Percentiles rank a stretch among this genome's conserved stretches.
Evolutionary conservation across 2,113 vertebrate species (phyloP).

Genomic region (Arothron firmamentum): DNA sequence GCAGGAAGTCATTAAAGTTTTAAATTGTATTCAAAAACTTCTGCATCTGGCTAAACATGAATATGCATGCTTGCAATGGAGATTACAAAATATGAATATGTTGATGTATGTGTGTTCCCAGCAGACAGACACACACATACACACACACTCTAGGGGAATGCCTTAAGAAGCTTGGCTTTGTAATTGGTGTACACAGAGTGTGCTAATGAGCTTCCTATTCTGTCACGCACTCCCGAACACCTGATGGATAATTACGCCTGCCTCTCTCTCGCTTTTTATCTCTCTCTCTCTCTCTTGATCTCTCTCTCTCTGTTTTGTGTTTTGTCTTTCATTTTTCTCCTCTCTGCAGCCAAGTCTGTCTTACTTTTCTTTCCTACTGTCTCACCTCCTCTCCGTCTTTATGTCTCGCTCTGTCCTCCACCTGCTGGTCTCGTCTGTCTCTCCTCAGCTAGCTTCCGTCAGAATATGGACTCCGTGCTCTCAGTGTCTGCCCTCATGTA

Average conservation of each 20-base stretch:
- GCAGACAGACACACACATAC: conserved; percentile 16
- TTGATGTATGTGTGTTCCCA: conserved; percentile 13
- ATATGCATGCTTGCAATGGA: neutral
- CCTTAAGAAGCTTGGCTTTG: conserved; percentile 71
- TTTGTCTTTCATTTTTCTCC: conserved; percentile 49
- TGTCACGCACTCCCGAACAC: conserved; percentile 76
- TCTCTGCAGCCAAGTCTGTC: conserved; percentile 46
- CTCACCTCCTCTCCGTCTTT: conserved; percentile 58
- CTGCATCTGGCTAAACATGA: no score
- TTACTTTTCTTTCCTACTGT: conserved; percentile 38
- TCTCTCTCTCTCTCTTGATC: conserved; percentile 58
- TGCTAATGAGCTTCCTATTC: conserved; percentile 77
- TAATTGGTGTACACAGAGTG: conserved; percentile 77
- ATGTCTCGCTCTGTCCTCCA: conserved; percentile 16
- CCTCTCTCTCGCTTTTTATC: conserved; percentile 62
- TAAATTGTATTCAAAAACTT: no score
- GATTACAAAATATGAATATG: neutral
- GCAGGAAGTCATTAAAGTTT: no score
- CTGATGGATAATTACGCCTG: conserved; percentile 76
- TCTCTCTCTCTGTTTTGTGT: conserved; percentile 58
- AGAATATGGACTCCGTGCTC: conserved; percentile 66
- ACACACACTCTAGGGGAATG: conserved; percentile 56
- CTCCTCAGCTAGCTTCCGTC: conserved; percentile 39
- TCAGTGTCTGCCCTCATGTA: conserved; percentile 61
- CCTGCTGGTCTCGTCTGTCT: neutral